These are phyloP conservation scores for Gymnothorax javanicus DNA, from an alignment of 2,797 vertebrate genomes.

Conservation along the genomic window DNA sequence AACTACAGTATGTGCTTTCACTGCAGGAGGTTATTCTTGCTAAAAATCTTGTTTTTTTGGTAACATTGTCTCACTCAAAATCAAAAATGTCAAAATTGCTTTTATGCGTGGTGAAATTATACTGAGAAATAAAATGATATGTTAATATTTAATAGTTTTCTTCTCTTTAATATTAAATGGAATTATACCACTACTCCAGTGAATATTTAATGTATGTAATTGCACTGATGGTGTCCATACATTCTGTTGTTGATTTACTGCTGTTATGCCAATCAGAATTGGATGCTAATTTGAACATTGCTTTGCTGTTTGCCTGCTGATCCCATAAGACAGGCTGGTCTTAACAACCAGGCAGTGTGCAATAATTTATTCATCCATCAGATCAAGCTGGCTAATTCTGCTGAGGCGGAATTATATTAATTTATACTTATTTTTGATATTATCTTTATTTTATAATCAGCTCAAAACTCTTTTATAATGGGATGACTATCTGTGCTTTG, in stretches of 20 bases:
- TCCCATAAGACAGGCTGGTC: neutral
- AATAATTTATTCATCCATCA: neutral
- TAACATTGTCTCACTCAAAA: no score
- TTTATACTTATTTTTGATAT: neutral
- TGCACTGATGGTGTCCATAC: neutral
- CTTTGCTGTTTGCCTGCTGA: neutral
- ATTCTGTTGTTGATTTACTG: neutral
- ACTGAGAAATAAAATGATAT: no score
- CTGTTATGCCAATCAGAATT: neutral
- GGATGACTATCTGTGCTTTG: neutral
- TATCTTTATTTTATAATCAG: neutral
- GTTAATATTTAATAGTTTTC: no score
- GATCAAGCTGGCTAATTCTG: neutral
- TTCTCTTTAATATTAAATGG: no score
- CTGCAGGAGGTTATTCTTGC: no score
- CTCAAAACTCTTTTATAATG: neutral
- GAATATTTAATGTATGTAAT: no score
- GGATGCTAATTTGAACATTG: neutral
- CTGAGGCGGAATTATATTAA: neutral
- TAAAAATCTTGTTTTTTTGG: no score
- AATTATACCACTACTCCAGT: no score
- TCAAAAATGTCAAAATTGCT: no score
- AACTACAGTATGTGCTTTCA: no score
- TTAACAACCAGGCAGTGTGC: neutral
- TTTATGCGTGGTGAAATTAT: no score